These are phyloP conservation scores for Pristionchus entomophagus DNA, from an alignment of 2,888 invertebrate genomes.

Conservation along the genomic window DNA sequence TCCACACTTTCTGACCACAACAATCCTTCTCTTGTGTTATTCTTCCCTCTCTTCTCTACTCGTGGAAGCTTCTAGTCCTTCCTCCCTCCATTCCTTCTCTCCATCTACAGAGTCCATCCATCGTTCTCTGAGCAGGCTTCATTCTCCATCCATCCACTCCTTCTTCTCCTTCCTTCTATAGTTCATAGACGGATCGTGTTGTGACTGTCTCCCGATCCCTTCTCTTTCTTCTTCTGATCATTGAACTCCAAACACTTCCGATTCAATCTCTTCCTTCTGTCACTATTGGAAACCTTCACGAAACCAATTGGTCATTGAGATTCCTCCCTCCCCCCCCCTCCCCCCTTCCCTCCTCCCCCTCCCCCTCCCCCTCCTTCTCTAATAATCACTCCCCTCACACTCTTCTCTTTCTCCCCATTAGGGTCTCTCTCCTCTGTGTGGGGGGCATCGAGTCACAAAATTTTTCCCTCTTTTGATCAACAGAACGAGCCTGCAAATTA, in stretches of 20 bases:
- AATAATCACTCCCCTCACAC: neutral
- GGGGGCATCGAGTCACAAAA: neutral
- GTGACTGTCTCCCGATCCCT: too few species aligned
- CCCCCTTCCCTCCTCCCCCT: neutral
- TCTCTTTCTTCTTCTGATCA: too few species aligned
- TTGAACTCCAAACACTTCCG: too few species aligned
- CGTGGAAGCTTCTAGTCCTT: neutral
- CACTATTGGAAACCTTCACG: too few species aligned
- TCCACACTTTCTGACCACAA: conserved; percentile 26
- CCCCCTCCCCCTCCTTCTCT: neutral
- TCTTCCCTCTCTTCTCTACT: neutral
- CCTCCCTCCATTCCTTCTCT: neutral
- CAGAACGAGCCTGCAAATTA: too few species aligned
- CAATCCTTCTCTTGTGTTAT: neutral
- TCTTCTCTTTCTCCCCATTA: too few species aligned
- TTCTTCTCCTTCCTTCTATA: neutral
- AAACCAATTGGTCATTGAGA: neutral
- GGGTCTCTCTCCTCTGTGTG: neutral
- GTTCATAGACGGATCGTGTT: too few species aligned
- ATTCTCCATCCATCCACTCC: neutral
- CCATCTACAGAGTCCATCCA: neutral
- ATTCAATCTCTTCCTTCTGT: too few species aligned
- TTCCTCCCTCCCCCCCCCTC: neutral
- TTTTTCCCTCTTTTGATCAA: neutral
- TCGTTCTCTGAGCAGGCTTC: neutral